Evolutionary conservation across 1,140 invertebrate species (phyloP).

Genomic region (Heliothis virescens): DNA sequence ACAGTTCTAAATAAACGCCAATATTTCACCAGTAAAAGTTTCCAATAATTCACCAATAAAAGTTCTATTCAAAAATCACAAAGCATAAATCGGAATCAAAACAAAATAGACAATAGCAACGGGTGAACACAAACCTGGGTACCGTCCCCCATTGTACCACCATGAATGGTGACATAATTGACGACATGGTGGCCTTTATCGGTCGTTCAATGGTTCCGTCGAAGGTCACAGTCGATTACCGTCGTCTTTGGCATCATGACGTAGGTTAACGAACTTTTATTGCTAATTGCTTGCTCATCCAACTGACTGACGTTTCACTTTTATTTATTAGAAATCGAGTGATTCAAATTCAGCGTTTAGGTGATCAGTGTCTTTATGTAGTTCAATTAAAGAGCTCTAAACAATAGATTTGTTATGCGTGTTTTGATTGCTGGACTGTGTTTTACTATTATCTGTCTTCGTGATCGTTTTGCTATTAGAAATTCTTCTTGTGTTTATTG

Average conservation of each 20-base stretch:
- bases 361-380: neutral
- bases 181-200: constrained; percentile 49
- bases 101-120: constrained; percentile 38
- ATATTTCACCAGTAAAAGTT: neutral
- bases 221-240: constrained; percentile 52
- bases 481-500: constrained; percentile 1
- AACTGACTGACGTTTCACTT: constrained; percentile 27
- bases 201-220: constrained; percentile 39
- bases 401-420: constrained; percentile 22
- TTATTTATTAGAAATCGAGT: constrained; percentile 19
- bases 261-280: constrained; percentile 52
- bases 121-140: constrained; percentile 9
- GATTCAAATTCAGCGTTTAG: constrained; percentile 27
- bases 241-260: constrained; percentile 34
- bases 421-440: neutral
- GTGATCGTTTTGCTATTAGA: constrained; percentile 14
- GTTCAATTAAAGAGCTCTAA: constrained; percentile 18
- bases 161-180: constrained; percentile 55
- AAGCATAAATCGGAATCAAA: constrained; percentile 30
- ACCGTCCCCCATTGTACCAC: constrained; percentile 49
- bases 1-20: neutral
- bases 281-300: constrained; percentile 31
- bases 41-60: neutral
- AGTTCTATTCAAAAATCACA: constrained; percentile 30
- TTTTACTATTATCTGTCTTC: neutral